Conservation (phyloP, 1,140 invertebrate genomes). For the Drosophila nasuta region DNA sequence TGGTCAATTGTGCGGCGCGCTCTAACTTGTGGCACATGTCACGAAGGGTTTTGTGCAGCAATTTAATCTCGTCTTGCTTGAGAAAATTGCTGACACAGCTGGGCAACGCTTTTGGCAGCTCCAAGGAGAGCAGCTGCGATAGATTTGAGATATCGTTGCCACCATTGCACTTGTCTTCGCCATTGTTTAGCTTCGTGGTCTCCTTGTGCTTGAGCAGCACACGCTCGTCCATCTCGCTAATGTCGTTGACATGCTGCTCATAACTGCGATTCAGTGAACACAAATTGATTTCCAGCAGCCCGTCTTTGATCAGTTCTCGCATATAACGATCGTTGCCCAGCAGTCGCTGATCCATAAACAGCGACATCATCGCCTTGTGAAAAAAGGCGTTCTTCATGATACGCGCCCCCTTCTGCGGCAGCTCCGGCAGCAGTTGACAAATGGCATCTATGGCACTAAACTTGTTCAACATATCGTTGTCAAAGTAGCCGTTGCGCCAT, state of each 20-base stretch:
- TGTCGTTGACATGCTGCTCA: constrained; percentile 94
- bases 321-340: constrained; percentile 86
- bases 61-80: background rate
- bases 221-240: constrained; percentile 98
- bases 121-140: constrained; percentile 6
- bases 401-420: constrained; percentile 92
- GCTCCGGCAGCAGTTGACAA: constrained; percentile 92
- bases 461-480: constrained; percentile 87
- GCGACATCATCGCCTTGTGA: constrained; percentile 90
- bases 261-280: constrained; percentile 95
- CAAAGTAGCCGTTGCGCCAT: constrained; percentile 89
- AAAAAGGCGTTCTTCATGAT: constrained; percentile 96
- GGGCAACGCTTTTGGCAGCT: constrained; percentile 41
- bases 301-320: constrained; percentile 89
- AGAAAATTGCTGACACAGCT: constrained; percentile 21
- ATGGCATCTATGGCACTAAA: constrained; percentile 93
- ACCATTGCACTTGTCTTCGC: background rate
- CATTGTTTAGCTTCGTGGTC: background rate
- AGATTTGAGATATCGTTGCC: constrained; percentile 1
- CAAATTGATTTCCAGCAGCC: constrained; percentile 91
- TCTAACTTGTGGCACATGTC: constrained; percentile 37
- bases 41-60: constrained; percentile 15
- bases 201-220: constrained; percentile 90
- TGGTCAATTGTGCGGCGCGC: background rate
- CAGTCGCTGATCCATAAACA: constrained; percentile 65